Conservation (phyloP, 2,888 invertebrate genomes). For the Cheilosia impressa region DNA sequence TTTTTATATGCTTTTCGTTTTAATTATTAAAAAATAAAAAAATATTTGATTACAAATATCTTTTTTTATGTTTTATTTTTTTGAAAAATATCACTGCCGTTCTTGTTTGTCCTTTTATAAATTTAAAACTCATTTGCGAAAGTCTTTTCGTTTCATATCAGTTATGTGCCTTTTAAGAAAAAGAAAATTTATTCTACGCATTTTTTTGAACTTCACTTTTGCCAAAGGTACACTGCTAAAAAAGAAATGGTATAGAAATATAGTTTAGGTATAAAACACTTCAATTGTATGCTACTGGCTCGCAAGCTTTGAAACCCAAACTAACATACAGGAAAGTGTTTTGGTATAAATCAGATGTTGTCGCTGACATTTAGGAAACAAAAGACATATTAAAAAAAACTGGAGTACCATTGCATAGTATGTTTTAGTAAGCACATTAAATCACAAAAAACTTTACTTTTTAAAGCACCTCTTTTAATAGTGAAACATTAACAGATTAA, state of each 20-base stretch:
- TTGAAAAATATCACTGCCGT: conserved; percentile 67
- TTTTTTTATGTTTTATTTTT: conserved; percentile 34
- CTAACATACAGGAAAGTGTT: no score
- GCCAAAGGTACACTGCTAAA: neutral
- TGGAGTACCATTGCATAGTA: no score
- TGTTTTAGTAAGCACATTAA: no score
- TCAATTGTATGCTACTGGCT: neutral
- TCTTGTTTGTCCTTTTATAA: conserved; percentile 15
- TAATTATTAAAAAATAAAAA: conserved; percentile 43
- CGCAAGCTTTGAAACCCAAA: no score
- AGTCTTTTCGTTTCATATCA: conserved; percentile 49
- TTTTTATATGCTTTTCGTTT: conserved; percentile 9
- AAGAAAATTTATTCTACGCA: neutral
- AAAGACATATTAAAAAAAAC: no score
- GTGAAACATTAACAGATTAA: no score
- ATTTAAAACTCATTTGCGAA: conserved; percentile 40
- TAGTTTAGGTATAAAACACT: neutral
- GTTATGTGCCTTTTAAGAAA: conserved; percentile 53
- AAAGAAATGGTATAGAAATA: neutral
- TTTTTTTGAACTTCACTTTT: neutral
- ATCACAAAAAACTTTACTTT: no score
- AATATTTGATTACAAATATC: conserved; percentile 5
- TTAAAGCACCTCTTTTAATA: no score
- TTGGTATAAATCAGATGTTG: no score
- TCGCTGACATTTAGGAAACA: no score